Evolutionary conservation across 1,140 invertebrate genomes (phyloP), one percentile per base, ranked within the genome.

Genomic region (Augochlora pura): DNA sequence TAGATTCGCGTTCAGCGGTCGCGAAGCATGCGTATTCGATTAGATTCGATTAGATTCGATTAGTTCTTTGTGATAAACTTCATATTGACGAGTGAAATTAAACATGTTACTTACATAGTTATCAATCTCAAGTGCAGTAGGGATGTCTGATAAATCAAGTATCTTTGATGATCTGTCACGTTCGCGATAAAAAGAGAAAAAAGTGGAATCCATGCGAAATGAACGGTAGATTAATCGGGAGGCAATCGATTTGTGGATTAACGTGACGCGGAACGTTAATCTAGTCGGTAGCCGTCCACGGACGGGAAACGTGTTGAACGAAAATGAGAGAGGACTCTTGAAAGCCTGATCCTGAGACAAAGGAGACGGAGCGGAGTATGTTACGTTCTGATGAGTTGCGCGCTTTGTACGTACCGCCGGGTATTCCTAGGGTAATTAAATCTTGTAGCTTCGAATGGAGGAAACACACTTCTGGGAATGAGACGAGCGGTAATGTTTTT

Each of bases 381-480:
- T 16, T 10, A 52, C 6, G 62, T 65, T 14, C 21, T 16, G 38
- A 65, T 39, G 21, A 46, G 32, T 23, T 9, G 2, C 21, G 39
- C 27, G 10, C 49, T 74, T 65, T 54, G 59, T 21, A 12, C 42
- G 42, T 54, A 6, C 8, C n/a, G 10, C 16, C 64, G 46, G 62
- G 46, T 54, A 25, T 60, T 21, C 7, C 49, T 65, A n/a, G 18
- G n/a, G 32, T 42, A 66, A 75, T 75, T 65, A 54, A 75, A 75
- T 75, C n/a, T 54, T 21, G 6, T 49, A 18, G 32, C 65, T 27
- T 18, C 27, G 10, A 25, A 38, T 27, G 16, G 16, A 42, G 27
- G 23, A n/a, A 9, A 18, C 25, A 25, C 4, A n/a, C 8, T 14
- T 52, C 32, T 10, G 42, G 42, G 59, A 46, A 71, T 14, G 38